Evolutionary conservation across 1,140 invertebrate species (phyloP).

Genomic region (Ooceraea biroi): DNA sequence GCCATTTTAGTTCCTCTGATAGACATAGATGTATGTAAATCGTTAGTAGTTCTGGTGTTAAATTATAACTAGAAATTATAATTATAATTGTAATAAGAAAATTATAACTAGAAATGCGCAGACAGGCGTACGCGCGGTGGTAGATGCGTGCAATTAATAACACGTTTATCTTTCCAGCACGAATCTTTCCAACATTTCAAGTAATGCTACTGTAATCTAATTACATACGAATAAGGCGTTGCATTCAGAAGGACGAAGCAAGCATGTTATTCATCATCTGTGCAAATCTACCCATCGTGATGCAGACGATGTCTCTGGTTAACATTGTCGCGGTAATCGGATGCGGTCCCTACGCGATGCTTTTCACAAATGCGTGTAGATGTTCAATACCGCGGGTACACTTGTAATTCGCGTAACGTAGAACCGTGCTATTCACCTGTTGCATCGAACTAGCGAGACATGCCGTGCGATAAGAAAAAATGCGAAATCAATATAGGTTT

Average conservation of each 20-base stretch:
- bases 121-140: background rate
- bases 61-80: too few relatives aligned
- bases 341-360: slow-evolving; percentile 25
- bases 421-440: slow-evolving; percentile 57
- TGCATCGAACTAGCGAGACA: slow-evolving; percentile 24
- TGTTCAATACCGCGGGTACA: slow-evolving; percentile 30
- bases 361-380: slow-evolving; percentile 41
- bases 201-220: background rate
- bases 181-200: background rate
- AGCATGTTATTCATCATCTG: background rate
- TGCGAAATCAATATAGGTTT: slow-evolving; percentile 12
- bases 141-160: background rate
- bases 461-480: slow-evolving; percentile 36
- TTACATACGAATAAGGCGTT: background rate
- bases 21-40: too few relatives aligned
- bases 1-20: too few relatives aligned
- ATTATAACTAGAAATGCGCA: background rate
- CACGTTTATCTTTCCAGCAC: background rate
- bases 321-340: slow-evolving; percentile 44
- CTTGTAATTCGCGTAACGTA: slow-evolving; percentile 55
- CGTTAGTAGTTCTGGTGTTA: too few relatives aligned
- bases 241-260: background rate
- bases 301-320: slow-evolving; percentile 20
- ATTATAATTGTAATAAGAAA: too few relatives aligned
- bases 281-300: slow-evolving; percentile 7